Evolutionary conservation across 2,113 vertebrate genomes (phyloP), one percentile per base, ranked within the genome.

Genomic region (Phalacrocorax carbo): DNA sequence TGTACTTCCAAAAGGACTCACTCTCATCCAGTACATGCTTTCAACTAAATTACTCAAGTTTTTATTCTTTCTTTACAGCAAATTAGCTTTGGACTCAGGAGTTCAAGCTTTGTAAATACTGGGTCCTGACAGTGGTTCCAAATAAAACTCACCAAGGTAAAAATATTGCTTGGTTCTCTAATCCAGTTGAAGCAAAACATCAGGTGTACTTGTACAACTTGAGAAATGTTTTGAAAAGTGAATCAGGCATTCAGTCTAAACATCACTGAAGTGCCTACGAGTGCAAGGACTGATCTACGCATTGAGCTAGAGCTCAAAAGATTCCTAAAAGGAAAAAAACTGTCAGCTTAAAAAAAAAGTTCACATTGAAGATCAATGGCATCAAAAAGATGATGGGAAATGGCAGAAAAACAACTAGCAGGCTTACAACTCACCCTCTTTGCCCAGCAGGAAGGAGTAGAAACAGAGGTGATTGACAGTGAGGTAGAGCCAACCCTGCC

Each of bases 401-500:
- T 0, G 2, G 55, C 2, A 89, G 36, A 64, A 86, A 86, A 82
- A 42, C 42, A 60, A 40, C 44, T 26, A 62, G 17, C 2, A 87
- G 64, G 36, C 14, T 90, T 75, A 0, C 13, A 38, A 83, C 98
- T 98, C 87, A 99, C 99, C 99, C 97, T 99, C 99, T 95, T 99
- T 99, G 34, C 99, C 99, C 95, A 99, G 97, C 51, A 99, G 98
- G 96, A 99, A 99, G 62, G 99, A 99, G 96, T 99, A 99, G 98
- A 99, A 99, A 94, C 99, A 99, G 77, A 99, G 98, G 96, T 99
- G 99, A 95, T 99, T 99, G 98, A 99, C 98, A 0, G 98, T 99
- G 87, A 99, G 98, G 98, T 99, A 99, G 34, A 99, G 98, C 99
- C 99, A 99, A 57, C 99, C 99, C 97, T 99, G 99, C 36, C 99